Percentiles rank a stretch among this genome's conserved stretches.
Evolutionary conservation across 2,888 invertebrate genomes (phyloP).

Genomic region (Itoplectis maculator): DNA sequence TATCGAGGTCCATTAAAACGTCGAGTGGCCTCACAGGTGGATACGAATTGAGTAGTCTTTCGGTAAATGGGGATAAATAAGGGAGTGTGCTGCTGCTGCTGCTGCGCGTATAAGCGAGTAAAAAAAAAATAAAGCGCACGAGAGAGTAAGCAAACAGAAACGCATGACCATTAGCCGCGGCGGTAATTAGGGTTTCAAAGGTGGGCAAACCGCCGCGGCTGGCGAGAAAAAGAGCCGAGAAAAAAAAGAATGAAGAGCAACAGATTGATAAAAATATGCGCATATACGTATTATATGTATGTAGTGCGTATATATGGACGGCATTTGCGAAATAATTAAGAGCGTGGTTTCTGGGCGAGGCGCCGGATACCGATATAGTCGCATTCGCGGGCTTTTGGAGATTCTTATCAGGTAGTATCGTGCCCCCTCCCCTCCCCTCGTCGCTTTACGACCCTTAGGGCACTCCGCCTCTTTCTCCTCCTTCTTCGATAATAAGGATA

Average conservation of each 20-base stretch:
- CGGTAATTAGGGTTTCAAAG: slow-evolving; percentile 65
- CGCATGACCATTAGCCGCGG: slow-evolving; percentile 57
- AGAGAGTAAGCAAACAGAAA: slow-evolving; percentile 50
- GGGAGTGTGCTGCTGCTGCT: slow-evolving; percentile 46
- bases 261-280: slow-evolving; percentile 3
- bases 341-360: slow-evolving; percentile 68
- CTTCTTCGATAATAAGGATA: slow-evolving; percentile 80
- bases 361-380: slow-evolving; percentile 67
- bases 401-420: slow-evolving; percentile 69
- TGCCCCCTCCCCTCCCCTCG: slow-evolving; percentile 46
- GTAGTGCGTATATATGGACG: background rate
- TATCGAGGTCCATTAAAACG: slow-evolving; percentile 56
- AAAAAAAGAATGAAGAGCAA: slow-evolving; percentile 1
- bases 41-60: slow-evolving; percentile 56
- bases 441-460: slow-evolving; percentile 71
- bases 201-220: slow-evolving; percentile 56
- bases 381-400: slow-evolving; percentile 67
- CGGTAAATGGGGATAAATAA: slow-evolving; percentile 64
- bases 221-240: slow-evolving; percentile 48
- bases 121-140: no score
- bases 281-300: slow-evolving; percentile 13
- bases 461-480: slow-evolving; percentile 41
- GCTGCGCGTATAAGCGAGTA: slow-evolving; percentile 44
- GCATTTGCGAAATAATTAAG: slow-evolving; percentile 77
- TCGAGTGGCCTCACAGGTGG: slow-evolving; percentile 25